A percentile compares a stretch with the other conserved stretches of the same genome.
These are phyloP conservation scores for Datnioides undecimradiatus DNA, from an alignment of 2,113 vertebrate genomes.

Conservation along the genomic window DNA sequence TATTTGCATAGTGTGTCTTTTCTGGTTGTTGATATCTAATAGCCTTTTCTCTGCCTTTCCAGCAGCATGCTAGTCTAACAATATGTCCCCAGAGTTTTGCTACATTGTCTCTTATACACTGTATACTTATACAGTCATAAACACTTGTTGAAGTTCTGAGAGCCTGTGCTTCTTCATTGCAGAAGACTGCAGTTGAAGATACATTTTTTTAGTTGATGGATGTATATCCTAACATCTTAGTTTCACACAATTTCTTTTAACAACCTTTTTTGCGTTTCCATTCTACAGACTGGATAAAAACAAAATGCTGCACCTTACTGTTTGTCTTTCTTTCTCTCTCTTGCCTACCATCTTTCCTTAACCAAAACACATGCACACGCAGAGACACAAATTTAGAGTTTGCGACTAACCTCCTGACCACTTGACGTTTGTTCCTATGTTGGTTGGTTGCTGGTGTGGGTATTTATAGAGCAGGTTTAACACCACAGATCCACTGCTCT, in stretches of 20 bases:
- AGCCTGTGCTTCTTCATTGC: not conserved
- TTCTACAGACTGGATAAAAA: not conserved
- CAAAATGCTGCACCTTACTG: fast-evolving
- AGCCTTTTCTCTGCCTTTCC: not conserved
- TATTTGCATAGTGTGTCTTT: not conserved
- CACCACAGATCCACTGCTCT: constrained; percentile 21
- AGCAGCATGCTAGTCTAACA: too few species aligned
- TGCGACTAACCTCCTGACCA: constrained; percentile 27
- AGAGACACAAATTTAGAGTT: not conserved
- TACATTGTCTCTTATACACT: not conserved
- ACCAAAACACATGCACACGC: not conserved
- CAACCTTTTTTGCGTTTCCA: not conserved
- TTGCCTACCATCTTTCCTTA: not conserved
- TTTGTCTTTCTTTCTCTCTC: not conserved
- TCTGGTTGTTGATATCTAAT: not conserved
- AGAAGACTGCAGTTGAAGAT: not conserved
- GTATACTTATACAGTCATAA: not conserved
- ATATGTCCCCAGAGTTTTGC: not conserved
- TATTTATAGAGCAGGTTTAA: constrained; percentile 58
- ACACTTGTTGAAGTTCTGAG: not conserved
- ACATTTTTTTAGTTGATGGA: not conserved
- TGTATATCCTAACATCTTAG: not conserved
- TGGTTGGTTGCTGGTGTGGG: constrained; percentile 7
- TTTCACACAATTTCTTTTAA: not conserved
- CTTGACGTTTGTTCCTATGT: constrained; percentile 13